Conservation (phyloP, 2,888 invertebrate species). For the Coleophora flavipennella region DNA sequence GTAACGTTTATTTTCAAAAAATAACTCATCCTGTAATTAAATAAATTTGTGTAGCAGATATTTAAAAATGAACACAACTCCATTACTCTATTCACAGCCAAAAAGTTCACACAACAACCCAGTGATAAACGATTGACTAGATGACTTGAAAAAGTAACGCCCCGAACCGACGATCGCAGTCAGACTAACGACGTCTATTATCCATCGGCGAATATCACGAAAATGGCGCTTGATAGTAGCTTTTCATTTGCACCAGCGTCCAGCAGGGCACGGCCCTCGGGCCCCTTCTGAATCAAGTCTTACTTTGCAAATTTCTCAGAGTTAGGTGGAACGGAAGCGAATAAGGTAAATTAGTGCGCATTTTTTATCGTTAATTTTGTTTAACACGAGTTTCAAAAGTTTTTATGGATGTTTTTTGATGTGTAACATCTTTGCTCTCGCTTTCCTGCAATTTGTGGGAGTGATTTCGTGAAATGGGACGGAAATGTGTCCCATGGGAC, state of each 20-base stretch:
- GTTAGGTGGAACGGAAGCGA: no score
- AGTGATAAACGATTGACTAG: constrained; percentile 71
- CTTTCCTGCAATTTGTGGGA: no score
- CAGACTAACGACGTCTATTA: constrained; percentile 65
- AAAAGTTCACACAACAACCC: constrained; percentile 67
- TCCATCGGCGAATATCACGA: constrained; percentile 40
- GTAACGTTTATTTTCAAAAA: no score
- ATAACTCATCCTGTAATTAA: no score
- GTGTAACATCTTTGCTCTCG: no score
- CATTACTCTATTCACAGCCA: constrained; percentile 25
- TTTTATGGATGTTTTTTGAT: no score
- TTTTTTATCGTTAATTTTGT: no score
- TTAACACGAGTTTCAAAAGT: no score
- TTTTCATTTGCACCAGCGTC: constrained; percentile 35
- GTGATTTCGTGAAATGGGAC: no score
- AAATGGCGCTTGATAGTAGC: constrained; percentile 27
- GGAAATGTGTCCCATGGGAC: no score
- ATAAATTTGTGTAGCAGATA: no score
- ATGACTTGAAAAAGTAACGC: constrained; percentile 71
- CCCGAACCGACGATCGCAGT: constrained; percentile 52
- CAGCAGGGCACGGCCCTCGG: constrained; percentile 23
- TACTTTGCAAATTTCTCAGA: constrained; percentile 20
- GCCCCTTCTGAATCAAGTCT: constrained; percentile 32
- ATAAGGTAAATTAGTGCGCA: no score
- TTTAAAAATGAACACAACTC: neutral